A percentile compares a stretch with the other conserved stretches of the same genome.
Evolutionary conservation across 2,888 invertebrate genomes (phyloP).

Genomic region (Dermolepida albohirtum): DNA sequence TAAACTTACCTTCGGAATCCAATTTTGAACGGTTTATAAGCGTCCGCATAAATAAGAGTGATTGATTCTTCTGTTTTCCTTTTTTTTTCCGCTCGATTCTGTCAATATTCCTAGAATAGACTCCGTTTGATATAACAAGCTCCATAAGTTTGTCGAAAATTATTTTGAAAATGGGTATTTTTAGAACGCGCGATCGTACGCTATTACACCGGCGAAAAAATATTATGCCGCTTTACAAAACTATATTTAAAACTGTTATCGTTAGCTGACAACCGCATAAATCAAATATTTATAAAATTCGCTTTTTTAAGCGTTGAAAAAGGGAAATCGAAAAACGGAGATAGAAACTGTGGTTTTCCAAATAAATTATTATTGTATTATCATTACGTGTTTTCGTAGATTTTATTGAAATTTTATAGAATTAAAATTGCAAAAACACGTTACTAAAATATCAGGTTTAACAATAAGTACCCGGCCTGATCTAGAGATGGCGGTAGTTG

Average conservation of each 20-base stretch:
- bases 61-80: conserved; percentile 16
- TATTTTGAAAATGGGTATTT: conserved; percentile 4
- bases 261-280: background rate
- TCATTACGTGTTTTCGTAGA: no score
- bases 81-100: background rate
- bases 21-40: conserved; percentile 11
- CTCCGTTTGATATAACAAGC: conserved; percentile 2
- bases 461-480: no score
- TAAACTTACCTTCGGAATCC: background rate
- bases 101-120: conserved; percentile 16
- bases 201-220: background rate
- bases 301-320: no score
- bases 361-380: no score
- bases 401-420: no score
- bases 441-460: no score
- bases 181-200: conserved; percentile 5
- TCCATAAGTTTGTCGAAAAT: background rate
- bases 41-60: conserved; percentile 4
- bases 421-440: no score
- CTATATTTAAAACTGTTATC: conserved; percentile 12
- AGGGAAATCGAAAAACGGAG: no score
- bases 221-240: conserved; percentile 7
- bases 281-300: conserved; percentile 8
- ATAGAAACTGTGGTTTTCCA: no score
- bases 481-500: no score